phyloP scores from a whole-genome alignment of 2,888 invertebrate species.

The Acleris holmiana region DNA sequence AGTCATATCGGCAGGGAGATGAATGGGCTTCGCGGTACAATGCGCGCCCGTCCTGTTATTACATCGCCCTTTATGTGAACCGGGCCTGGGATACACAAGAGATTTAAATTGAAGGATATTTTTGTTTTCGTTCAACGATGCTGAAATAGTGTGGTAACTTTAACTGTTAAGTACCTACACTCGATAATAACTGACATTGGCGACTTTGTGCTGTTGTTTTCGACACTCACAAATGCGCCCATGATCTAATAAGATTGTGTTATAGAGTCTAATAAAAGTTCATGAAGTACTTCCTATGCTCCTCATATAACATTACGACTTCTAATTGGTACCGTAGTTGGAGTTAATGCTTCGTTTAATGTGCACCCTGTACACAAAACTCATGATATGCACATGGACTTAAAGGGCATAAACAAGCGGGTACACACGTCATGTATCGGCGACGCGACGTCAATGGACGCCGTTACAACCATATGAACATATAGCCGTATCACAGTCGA shows the following conservation, averaged over 20 bases:
- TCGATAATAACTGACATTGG: too few species aligned
- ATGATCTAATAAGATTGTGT: too few species aligned
- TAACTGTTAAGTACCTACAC: background rate
- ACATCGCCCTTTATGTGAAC: constrained; percentile 64
- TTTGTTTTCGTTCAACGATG: background rate
- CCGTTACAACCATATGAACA: background rate
- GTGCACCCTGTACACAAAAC: background rate
- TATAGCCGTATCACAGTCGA: constrained; percentile 3
- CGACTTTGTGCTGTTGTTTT: too few species aligned
- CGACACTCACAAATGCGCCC: too few species aligned
- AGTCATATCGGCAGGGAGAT: constrained; percentile 57
- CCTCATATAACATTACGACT: too few species aligned
- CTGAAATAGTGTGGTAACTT: background rate
- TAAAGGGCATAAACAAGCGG: constrained; percentile 10
- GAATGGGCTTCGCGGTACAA: constrained; percentile 69
- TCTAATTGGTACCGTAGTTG: too few species aligned
- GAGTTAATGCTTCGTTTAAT: too few species aligned
- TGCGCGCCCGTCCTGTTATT: constrained; percentile 70
- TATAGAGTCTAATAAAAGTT: too few species aligned
- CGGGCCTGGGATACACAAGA: constrained; percentile 40
- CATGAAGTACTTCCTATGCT: too few species aligned
- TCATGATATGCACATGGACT: background rate
- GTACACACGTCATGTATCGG: constrained; percentile 10
- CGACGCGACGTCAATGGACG: constrained; percentile 18
- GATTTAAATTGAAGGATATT: background rate